Percentiles rank a stretch among this genome's conserved stretches.
phyloP scores from a whole-genome alignment of 2,113 vertebrate genomes.

The Zosterops japonicus region DNA sequence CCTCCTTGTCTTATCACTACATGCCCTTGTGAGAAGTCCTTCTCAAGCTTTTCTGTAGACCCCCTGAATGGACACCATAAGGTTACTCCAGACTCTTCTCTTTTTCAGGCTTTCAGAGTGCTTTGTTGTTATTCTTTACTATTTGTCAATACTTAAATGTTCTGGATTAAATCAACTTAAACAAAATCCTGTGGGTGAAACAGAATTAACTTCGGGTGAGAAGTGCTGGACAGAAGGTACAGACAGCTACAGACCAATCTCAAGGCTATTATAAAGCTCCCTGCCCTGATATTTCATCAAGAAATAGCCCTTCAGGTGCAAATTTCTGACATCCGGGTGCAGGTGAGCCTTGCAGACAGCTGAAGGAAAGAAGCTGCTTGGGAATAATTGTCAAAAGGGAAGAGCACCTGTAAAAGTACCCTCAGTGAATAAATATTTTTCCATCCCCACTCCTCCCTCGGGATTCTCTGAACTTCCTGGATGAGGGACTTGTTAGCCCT shows the following conservation, averaged over 20 bases:
- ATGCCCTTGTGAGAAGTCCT: background rate
- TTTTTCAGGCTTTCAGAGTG: background rate
- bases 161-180: background rate
- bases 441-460: rapidly evolving
- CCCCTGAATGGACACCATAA: background rate
- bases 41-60: background rate
- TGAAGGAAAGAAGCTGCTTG: background rate
- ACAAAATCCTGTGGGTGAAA: background rate
- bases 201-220: background rate
- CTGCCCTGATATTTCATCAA: background rate
- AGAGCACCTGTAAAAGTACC: conserved; percentile 11
- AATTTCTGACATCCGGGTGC: background rate
- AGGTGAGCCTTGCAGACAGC: background rate
- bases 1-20: background rate
- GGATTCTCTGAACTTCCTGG: conserved; percentile 18
- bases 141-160: background rate
- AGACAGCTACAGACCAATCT: background rate
- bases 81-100: background rate
- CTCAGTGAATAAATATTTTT: conserved; percentile 9
- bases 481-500: background rate
- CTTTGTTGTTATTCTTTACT: background rate
- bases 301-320: background rate
- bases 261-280: background rate
- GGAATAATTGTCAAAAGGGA: background rate
- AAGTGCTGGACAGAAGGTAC: background rate